Evolutionary conservation across 2,797 vertebrate genomes (phyloP).

Genomic region (Falco biarmicus): DNA sequence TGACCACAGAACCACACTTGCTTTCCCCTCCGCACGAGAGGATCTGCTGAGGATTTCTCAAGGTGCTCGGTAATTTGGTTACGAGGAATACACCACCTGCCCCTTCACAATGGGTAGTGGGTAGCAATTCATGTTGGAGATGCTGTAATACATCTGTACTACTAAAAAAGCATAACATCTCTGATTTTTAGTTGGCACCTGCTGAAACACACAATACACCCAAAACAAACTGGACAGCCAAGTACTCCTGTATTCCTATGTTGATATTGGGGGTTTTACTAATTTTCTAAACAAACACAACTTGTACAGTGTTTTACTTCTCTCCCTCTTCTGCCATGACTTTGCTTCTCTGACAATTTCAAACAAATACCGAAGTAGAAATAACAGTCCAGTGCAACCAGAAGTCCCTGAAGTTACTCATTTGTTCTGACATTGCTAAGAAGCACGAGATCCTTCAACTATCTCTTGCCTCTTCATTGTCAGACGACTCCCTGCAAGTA

Average conservation of each 20-base stretch:
- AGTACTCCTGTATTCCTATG: neutral
- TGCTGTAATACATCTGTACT: neutral
- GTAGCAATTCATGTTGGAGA: neutral
- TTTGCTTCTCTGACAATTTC: neutral
- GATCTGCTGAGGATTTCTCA: neutral
- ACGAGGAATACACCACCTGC: neutral
- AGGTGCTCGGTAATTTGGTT: neutral
- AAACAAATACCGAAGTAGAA: neutral
- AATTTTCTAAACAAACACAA: neutral
- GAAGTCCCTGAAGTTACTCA: neutral
- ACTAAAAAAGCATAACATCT: neutral
- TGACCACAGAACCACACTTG: neutral
- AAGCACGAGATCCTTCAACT: neutral
- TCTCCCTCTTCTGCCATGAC: neutral
- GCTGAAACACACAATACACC: neutral
- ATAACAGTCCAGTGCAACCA: neutral
- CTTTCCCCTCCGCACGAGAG: fast-evolving
- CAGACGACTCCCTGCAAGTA: neutral
- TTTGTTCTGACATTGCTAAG: neutral
- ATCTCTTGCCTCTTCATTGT: neutral
- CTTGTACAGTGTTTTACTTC: neutral
- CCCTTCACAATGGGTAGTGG: neutral
- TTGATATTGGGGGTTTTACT: neutral
- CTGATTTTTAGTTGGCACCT: neutral
- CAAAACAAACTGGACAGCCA: neutral